These are phyloP conservation scores for Perizoma affinitatum DNA, from an alignment of 2,888 invertebrate genomes.

Conservation along the genomic window DNA sequence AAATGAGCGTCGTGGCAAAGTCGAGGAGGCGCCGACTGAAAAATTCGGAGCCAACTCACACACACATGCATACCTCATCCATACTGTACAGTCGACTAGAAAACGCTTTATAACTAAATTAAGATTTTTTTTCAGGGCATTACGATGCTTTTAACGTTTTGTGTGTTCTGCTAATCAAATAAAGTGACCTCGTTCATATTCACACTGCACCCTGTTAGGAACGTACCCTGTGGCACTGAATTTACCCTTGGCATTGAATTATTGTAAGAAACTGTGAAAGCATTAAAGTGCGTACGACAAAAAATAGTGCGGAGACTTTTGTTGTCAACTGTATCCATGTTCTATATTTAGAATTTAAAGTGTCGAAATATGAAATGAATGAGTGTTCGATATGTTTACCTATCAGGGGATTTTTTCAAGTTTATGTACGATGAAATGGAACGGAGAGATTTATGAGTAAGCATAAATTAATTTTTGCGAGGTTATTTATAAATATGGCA, in stretches of 20 bases:
- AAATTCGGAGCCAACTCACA: constrained; percentile 54
- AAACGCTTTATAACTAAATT: not conserved
- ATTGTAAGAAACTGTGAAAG: too few relatives aligned
- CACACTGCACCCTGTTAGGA: too few relatives aligned
- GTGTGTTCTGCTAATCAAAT: constrained; percentile 14
- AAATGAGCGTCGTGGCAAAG: constrained; percentile 70
- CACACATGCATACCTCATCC: constrained; percentile 32
- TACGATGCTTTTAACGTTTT: constrained; percentile 4
- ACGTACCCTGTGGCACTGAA: too few relatives aligned
- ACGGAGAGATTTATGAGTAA: constrained; percentile 15
- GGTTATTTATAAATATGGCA: not conserved
- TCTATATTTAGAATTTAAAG: constrained; percentile 11
- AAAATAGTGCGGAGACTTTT: constrained; percentile 4
- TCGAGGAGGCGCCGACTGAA: constrained; percentile 59
- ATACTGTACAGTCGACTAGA: constrained; percentile 17
- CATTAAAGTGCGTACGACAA: too few relatives aligned
- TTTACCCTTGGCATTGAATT: too few relatives aligned
- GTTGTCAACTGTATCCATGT: constrained; percentile 9
- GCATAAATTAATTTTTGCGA: not conserved
- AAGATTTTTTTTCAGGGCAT: too few relatives aligned
- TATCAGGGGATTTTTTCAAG: constrained; percentile 9
- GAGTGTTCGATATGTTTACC: constrained; percentile 25
- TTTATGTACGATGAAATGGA: constrained; percentile 17
- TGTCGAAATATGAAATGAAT: constrained; percentile 24
- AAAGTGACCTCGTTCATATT: not conserved